Base-by-base conservation (phyloP, 2,888 invertebrate genomes). In the Apoda limacodes region DNA sequence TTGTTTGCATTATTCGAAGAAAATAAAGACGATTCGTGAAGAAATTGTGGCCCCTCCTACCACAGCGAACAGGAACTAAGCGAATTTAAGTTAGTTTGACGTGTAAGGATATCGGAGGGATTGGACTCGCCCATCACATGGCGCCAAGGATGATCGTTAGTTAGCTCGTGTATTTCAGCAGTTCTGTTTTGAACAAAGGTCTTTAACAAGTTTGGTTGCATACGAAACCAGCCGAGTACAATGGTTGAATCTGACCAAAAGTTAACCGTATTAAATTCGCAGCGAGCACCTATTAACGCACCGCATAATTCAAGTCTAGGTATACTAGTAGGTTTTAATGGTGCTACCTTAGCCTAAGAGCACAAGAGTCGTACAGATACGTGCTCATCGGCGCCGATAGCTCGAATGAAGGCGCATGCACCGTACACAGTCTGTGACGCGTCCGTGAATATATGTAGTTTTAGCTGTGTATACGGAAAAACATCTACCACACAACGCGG, bases 191-290 rank as follows among this genome's bases (percentile, higher is more conserved):
- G n/a, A n/a, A n/a, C n/a, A n/a, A n/a, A n/a, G n/a, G 22, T 43
- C 45, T 25, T 43, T 45, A 2, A 49, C 45, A 29, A 43, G 28
- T 30, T 36, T 21, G 46, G 41, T 7, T 43, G 13, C 34, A 37
- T 48, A 1, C 23, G 26, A 6, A 48, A n/a, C 46, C 48, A 50
- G n/a, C n/a, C n/a, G n/a, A n/a, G n/a, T n/a, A n/a, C n/a, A n/a
- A n/a, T n/a, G n/a, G n/a, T n/a, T n/a, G 46, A 48, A 29, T 50
- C 48, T 0, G 45, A 41, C 43, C 41, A 50, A 7, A 39, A 39
- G 5, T 34, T 15, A 12, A 38, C 32, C n/a, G 34, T 28, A 13
- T 39, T 11, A 20, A 45, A 36, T 12, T 29, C 25, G 5, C 26
- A 25, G 4, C 40, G 28, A 5, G 49, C 33, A 10, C 41, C 40